Evolutionary conservation across 1,140 invertebrate genomes (phyloP), one percentile per base, ranked within the genome.

Genomic region (Aricia agestis): DNA sequence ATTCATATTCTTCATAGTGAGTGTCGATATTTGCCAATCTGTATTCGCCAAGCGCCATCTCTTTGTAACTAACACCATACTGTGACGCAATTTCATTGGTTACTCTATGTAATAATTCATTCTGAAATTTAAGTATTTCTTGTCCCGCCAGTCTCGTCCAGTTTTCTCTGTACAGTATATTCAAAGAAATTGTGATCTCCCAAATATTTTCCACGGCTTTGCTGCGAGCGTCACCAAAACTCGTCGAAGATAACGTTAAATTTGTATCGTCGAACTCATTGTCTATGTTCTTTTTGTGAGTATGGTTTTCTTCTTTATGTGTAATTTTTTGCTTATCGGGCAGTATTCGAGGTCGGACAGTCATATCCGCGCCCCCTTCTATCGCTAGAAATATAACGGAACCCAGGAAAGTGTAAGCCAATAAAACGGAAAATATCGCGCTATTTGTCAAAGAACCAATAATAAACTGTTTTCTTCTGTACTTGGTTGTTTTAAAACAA

Each of bases 161-260:
- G 91, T 99, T 99, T 85, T 98, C 97, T 80, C 96, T 95, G 88
- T 99, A 98, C 31, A 99, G 93, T 78, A 98, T 98, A 91, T 98
- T 98, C 61, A 99, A 93, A 72, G 95, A 96, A 77, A 97, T 97
- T 25, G 98, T 99, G 68, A 98, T 98, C 83, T 98, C 96, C 98
- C 98, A 99, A 76, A 99, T 97, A 85, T 96, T 97, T 84, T 97
- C 96, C 11, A 97, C 96, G 9, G 96, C 96, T 80, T 93, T 94
- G 25, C 94, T 94, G 72, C 96, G 92, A 0, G 95, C 94, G 74
- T 96, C 92, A 81, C 90, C 88, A 72, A 92, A 92, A 74, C 89
- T 90, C 74, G 92, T 92, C 13, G 84, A 86, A n/a, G 91, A 89
- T 70, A 92, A 77, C 13, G 87, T 90, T 68, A 91, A 81, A 72